Base-by-base conservation (phyloP, 2,113 vertebrate species). In the Romanogobio albipinnatus region DNA sequence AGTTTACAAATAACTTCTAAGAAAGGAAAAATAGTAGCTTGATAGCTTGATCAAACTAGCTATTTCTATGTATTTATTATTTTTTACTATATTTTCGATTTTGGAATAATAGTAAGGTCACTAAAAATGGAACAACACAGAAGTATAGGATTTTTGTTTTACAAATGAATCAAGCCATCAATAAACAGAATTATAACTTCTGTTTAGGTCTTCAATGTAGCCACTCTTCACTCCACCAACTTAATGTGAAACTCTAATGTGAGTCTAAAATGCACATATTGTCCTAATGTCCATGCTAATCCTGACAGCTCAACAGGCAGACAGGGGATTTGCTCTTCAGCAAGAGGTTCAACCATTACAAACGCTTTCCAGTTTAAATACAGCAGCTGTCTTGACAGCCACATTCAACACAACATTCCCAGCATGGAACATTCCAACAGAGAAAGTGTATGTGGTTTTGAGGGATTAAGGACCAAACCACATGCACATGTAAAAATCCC, bases 1-100 rank as follows among this genome's bases (percentile, higher is more conserved):
- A 87, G 53, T 47, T 83, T 76, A 62, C 47, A 81, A 85, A 80
- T 33, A 80, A 47, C 76, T 81, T 56, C 17, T 85, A 39, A 85
- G 29, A 59, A 49, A 39, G 76, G 45, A 76, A 73, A 82, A 66
- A 77, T 19, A 29, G 61, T 26, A 36, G 49, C 47, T 64, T 81
- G 73, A 82, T 58, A 82, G 62, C 53, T 84, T 76, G 66, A 73
- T 24, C 70, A 73, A 73, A 73, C 47, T 11, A 73, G 68, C 68
- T 14, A 56, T 22, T 3, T 22, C 7, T 19, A 56, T 56, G 6
- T 14, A 64, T 29, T 15, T 66, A 66, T 33, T 33, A 33, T 8
- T 66, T 64, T 62, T 66, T 15, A 66, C 26, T 66, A 66, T 6
- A 24, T 29, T 29, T 15, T 5, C 6, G 5, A 33, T 33, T 64